Base-by-base conservation (phyloP, 2,797 vertebrate species). In the Tarsius wallacei region DNA sequence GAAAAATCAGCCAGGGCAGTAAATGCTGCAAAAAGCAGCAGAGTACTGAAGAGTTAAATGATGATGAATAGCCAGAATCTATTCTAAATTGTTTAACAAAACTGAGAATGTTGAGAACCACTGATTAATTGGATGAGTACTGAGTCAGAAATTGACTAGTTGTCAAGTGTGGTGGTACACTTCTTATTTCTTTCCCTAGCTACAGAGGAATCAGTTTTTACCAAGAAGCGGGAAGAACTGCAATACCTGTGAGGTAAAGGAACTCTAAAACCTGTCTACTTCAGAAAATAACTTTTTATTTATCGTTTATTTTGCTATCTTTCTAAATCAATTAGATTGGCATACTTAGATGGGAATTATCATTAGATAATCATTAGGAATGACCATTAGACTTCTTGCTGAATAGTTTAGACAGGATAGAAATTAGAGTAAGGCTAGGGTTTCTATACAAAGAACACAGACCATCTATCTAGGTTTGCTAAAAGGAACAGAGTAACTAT, bases 1-100 rank as follows among this genome's bases (percentile, higher is more conserved):
- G 14, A 84, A 93, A 76, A 83, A 49, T 91, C 36, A 77, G n/a
- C 77, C n/a, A 88, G 33, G 53, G 77, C n/a, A 84, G 70, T 88
- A 84, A 93, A 89, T 61, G 66, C 83, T 76, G 55, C 47, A 33
- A 33, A 88, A 63, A 49, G 5, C 11, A 55, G 28, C 12, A 83
- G 53, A 21, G 17, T 42, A 76, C 2, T 49, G 36, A 92, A 82
- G 36, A 82, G 19, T 26, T 68, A 87, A 61, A 59, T 24, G 80
- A 26, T 76, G 24, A 68, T 61, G 24, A 82, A 66, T 47, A 87
- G 11, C 31, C 68, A 59, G 57, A 66, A 71, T 6, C 73, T 33
- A 55, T 51, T 66, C 36, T 66, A 31, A 57, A 61, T n/a, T 82
- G 21, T 59, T 13, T 53, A 77, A 78, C 7, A 66, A 64, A 59